Conservation (phyloP, 2,113 vertebrate genomes). For the Nicator chloris region DNA sequence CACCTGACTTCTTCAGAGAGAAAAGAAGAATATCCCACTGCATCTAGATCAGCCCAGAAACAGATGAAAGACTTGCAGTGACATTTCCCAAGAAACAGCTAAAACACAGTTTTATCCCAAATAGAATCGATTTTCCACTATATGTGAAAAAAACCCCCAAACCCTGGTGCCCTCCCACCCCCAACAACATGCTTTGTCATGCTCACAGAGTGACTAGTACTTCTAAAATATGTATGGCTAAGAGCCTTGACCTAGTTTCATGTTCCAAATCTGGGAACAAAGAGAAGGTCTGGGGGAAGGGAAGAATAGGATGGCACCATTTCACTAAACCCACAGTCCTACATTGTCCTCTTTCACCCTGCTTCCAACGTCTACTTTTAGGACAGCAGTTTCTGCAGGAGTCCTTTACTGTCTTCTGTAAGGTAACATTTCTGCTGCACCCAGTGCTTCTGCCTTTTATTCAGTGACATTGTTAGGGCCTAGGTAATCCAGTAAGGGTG, state of each 20-base stretch:
- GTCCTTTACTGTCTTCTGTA: neutral
- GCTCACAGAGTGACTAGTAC: neutral
- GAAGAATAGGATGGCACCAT: neutral
- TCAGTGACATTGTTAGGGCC: neutral
- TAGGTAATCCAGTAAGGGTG: neutral
- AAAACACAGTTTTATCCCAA: neutral
- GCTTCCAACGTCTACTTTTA: neutral
- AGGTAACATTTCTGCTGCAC: neutral
- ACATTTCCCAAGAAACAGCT: neutral
- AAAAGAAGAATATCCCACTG: neutral
- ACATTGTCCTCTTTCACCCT: neutral
- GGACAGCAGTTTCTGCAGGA: neutral
- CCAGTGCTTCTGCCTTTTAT: neutral
- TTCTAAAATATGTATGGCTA: neutral
- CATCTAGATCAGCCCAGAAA: neutral
- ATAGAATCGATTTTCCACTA: neutral
- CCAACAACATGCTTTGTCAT: neutral
- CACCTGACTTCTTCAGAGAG: neutral
- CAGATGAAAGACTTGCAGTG: neutral
- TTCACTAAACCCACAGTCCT: neutral
- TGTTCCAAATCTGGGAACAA: neutral
- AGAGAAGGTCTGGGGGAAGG: neutral
- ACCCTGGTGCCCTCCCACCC: rapidly evolving
- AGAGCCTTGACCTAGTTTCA: neutral
- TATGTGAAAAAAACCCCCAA: neutral